Evolutionary conservation across 1,140 invertebrate species (phyloP).

Genomic region (Lamellibrachia luymesi): DNA sequence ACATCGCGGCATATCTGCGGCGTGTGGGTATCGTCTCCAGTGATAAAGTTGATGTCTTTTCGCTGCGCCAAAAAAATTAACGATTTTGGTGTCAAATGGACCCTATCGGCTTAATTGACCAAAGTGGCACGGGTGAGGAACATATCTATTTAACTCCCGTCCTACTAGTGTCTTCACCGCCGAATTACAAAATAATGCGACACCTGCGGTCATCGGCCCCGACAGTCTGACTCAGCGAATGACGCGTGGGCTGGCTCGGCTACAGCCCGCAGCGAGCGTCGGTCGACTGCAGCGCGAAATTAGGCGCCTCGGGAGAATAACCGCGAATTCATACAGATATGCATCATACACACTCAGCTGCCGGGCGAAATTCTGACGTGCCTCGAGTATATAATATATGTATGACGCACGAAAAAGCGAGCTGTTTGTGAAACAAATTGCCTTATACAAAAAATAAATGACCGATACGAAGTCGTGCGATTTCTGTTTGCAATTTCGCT

Average conservation of each 20-base stretch:
- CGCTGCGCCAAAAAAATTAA: neutral
- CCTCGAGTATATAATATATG: neutral
- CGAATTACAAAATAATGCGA: neutral
- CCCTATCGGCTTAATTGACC: neutral
- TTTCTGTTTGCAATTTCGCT: no score
- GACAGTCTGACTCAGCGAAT: neutral
- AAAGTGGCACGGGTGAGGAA: neutral
- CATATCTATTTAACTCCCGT: neutral
- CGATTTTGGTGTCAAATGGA: neutral
- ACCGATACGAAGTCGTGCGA: no score
- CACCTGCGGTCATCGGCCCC: neutral
- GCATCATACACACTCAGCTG: neutral
- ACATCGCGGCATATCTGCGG: no score
- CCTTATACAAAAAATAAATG: no score
- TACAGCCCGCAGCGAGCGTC: neutral
- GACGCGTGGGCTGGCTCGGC: neutral
- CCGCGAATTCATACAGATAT: neutral
- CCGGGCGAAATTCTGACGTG: neutral
- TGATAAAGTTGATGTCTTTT: neutral
- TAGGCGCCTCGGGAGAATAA: neutral
- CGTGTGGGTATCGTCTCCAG: no score
- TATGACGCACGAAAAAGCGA: neutral
- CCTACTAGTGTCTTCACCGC: neutral
- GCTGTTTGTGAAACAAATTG: no score
- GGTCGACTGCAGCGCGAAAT: neutral